Conservation (phyloP, 2,113 vertebrate genomes). For the Heterochromis multidens region DNA sequence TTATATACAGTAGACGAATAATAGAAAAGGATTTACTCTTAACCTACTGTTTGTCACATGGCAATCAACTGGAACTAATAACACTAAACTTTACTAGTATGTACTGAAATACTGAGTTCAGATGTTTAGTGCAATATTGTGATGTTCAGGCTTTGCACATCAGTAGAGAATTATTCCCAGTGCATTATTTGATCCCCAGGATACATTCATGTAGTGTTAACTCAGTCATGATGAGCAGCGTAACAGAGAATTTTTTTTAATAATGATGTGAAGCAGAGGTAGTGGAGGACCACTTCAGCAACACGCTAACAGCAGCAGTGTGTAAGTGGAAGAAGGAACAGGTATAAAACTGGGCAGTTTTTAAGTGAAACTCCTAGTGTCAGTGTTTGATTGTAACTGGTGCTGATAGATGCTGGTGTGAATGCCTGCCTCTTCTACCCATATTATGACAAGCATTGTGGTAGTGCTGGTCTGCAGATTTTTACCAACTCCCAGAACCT, state of each 20-base stretch:
- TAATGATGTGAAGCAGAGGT: neutral
- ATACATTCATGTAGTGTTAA: neutral
- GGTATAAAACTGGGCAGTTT: neutral
- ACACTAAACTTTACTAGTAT: neutral
- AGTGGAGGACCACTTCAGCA: neutral
- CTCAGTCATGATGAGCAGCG: neutral
- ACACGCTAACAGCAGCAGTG: neutral
- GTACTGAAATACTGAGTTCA: neutral
- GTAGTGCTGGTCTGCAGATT: neutral
- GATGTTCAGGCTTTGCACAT: neutral
- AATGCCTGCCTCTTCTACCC: neutral
- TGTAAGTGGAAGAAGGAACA: neutral
- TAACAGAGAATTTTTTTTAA: neutral
- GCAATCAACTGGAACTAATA: neutral
- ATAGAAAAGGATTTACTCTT: neutral
- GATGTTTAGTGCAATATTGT: neutral
- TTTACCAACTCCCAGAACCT: neutral
- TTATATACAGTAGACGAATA: neutral
- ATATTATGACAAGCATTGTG: neutral
- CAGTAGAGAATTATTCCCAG: neutral
- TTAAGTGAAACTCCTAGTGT: neutral
- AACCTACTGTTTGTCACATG: neutral
- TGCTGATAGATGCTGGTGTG: conserved; percentile 9
- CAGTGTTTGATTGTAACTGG: conserved; percentile 19
- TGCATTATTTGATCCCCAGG: neutral